Evolutionary conservation across 1,140 invertebrate species (phyloP).

Genomic region (Plectus sambesii): DNA sequence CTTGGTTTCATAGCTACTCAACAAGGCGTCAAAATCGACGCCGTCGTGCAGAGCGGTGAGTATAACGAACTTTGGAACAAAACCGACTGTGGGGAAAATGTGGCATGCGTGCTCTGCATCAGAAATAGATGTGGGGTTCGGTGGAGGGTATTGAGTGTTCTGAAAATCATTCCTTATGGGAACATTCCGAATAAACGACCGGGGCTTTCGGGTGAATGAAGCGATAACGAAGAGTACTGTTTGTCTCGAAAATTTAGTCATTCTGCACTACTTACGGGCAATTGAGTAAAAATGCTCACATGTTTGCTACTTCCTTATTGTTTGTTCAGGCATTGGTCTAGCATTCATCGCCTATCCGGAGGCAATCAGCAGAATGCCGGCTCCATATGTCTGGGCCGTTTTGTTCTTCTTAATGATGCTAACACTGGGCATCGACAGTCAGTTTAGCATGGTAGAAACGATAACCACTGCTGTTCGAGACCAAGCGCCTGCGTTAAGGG

Average conservation of each 20-base stretch:
- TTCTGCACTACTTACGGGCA: no score
- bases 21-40: conserved; percentile 48
- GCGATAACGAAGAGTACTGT: no score
- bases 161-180: no score
- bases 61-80: conserved; percentile 4
- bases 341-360: conserved; percentile 47
- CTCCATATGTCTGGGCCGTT: conserved; percentile 49
- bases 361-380: conserved; percentile 46
- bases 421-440: conserved; percentile 45
- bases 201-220: no score
- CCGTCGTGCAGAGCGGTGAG: conserved; percentile 55
- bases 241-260: no score
- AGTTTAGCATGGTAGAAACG: conserved; percentile 31
- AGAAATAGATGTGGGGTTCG: no score
- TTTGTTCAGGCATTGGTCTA: conserved; percentile 26
- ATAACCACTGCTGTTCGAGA: conserved; percentile 28
- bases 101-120: no score
- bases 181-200: no score
- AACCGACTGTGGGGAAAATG: no score
- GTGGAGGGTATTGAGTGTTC: no score
- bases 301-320: no score
- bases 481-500: conserved; percentile 17
- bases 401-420: conserved; percentile 48
- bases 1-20: conserved; percentile 55
- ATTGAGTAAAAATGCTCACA: no score